Conservation (phyloP, 2,113 vertebrate species). For the Mystacornis crossleyi region DNA sequence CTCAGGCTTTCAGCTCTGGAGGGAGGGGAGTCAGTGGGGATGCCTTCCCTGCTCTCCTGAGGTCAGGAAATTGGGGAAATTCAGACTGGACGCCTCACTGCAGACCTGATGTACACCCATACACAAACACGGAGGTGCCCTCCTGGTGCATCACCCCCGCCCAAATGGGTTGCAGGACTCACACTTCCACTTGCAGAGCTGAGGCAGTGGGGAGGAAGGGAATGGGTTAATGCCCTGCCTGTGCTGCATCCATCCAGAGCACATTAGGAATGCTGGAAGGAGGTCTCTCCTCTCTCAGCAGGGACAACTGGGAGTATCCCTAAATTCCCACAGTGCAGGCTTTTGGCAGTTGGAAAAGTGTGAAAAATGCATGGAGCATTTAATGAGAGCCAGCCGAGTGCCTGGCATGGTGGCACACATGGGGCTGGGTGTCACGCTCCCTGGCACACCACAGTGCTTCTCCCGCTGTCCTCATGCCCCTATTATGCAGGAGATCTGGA, state of each 20-base stretch:
- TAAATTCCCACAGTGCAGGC: not conserved
- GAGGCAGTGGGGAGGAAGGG: not conserved
- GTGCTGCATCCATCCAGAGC: not conserved
- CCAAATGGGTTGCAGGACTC: not conserved
- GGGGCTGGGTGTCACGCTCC: accelerated
- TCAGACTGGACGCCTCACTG: not conserved
- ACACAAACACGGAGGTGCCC: not conserved
- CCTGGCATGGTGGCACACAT: accelerated
- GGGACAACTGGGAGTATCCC: not conserved
- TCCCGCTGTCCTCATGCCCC: not conserved
- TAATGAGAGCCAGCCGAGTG: not conserved
- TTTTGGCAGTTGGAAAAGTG: not conserved
- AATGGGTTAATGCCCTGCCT: not conserved
- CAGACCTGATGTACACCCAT: not conserved
- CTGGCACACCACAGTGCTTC: accelerated
- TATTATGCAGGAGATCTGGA: not conserved
- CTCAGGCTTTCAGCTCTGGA: not conserved
- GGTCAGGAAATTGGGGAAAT: not conserved
- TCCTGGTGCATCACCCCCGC: not conserved
- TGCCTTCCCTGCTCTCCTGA: not conserved
- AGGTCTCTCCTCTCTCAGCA: not conserved
- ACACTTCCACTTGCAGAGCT: not conserved
- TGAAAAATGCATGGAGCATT: not conserved
- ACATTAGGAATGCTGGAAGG: not conserved
- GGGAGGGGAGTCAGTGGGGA: not conserved